These are phyloP conservation scores for Ichneumoninae sp. DNA, from an alignment of 2,888 invertebrate species.

Conservation along the genomic window DNA sequence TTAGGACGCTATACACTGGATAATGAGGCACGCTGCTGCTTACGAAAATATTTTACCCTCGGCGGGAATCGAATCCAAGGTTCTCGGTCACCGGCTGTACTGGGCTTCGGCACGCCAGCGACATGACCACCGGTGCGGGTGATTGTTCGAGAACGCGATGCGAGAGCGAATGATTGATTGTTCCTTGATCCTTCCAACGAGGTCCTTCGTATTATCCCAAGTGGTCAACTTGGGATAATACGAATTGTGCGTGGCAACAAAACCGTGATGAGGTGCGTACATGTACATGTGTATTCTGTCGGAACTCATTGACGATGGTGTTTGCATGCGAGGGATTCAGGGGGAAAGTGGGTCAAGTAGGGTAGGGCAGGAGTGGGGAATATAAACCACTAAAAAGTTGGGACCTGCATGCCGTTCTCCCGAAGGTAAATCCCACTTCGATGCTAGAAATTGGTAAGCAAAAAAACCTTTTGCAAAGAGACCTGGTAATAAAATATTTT, in stretches of 20 bases:
- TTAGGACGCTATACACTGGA: not conserved
- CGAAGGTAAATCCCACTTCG: too few species aligned
- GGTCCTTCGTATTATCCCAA: too few species aligned
- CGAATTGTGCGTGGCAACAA: slow-evolving; percentile 45
- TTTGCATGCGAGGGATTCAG: slow-evolving; percentile 23
- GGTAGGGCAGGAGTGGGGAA: not conserved
- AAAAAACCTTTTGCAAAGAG: not conserved
- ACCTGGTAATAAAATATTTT: too few species aligned
- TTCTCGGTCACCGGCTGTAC: not conserved
- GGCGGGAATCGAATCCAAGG: not conserved
- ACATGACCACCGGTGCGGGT: not conserved
- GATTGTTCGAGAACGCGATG: not conserved
- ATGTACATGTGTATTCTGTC: not conserved
- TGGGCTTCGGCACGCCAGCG: not conserved
- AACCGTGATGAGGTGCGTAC: slow-evolving; percentile 46
- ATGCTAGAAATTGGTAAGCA: too few species aligned
- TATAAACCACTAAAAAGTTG: not conserved
- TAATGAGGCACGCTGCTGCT: not conserved
- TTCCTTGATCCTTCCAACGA: slow-evolving; percentile 47
- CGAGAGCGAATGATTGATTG: slow-evolving; percentile 3
- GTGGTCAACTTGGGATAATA: slow-evolving; percentile 25
- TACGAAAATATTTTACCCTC: not conserved
- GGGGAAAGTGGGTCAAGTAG: slow-evolving; percentile 11
- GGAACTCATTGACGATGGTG: not conserved
- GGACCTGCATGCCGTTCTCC: too few species aligned